Conservation (phyloP, 64 coral and sea anemone species). For the Pachyseris speciosa region DNA sequence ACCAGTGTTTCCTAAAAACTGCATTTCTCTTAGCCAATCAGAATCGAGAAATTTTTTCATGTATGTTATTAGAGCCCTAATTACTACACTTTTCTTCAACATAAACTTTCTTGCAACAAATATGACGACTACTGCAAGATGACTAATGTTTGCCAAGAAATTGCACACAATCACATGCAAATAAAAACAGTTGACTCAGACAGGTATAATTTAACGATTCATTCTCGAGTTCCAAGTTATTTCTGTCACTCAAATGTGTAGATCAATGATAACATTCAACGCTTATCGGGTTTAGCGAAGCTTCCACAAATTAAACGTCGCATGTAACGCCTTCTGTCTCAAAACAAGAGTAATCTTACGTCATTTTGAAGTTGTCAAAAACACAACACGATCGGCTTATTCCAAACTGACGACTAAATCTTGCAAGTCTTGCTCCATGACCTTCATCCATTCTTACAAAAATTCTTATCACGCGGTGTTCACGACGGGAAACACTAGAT, state of each 20-base stretch:
- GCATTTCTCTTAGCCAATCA: too few species aligned
- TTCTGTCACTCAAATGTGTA: not conserved
- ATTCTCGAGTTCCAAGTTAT: not conserved
- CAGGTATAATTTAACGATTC: not conserved
- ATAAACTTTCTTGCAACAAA: too few species aligned
- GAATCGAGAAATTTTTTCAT: too few species aligned
- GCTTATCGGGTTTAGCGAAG: not conserved
- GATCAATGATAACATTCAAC: not conserved
- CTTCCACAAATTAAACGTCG: not conserved
- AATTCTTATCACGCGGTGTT: not conserved
- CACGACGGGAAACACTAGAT: not conserved
- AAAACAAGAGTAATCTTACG: conserved; percentile 1
- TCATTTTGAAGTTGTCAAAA: conserved; percentile 23
- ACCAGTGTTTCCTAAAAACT: too few species aligned
- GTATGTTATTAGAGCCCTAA: too few species aligned
- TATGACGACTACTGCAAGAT: not conserved
- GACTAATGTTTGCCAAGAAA: not conserved
- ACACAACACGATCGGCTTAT: too few species aligned
- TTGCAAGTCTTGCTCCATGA: not conserved
- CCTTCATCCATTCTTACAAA: not conserved
- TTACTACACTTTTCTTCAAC: not conserved
- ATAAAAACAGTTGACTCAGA: too few species aligned
- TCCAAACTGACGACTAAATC: not conserved
- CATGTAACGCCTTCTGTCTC: not conserved
- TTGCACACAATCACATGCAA: not conserved